Percentiles rank a stretch among this genome's conserved stretches.
phyloP scores from a whole-genome alignment of 2,113 vertebrate species.

The Caranx ignobilis region DNA sequence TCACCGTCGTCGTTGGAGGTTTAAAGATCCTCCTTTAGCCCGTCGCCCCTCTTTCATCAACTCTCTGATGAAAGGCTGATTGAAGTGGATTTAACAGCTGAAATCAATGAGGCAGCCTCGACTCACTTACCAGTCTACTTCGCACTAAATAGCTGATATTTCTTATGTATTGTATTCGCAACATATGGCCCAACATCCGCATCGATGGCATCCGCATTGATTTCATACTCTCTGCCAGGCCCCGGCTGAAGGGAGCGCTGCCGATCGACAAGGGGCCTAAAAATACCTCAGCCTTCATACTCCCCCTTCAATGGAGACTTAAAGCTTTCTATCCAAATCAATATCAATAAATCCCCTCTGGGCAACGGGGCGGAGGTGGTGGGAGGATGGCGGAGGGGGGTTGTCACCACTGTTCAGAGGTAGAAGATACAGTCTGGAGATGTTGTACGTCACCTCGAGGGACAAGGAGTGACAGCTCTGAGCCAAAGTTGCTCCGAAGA shows the following conservation, averaged over 20 bases:
- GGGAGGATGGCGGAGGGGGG: not conserved
- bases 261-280: constrained; percentile 35
- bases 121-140: constrained; percentile 41
- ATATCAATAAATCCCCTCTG: constrained; percentile 35
- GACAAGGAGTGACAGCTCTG: constrained; percentile 6
- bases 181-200: constrained; percentile 37
- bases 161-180: constrained; percentile 44
- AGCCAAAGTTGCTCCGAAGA: not conserved
- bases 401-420: not conserved
- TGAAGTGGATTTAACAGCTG: constrained; percentile 46
- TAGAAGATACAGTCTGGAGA: constrained; percentile 17
- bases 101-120: constrained; percentile 44
- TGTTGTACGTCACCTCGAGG: not conserved
- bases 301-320: constrained; percentile 36
- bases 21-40: constrained; percentile 10
- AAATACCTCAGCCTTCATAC: constrained; percentile 50
- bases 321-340: constrained; percentile 12
- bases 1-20: not conserved
- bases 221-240: constrained; percentile 34
- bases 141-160: constrained; percentile 9
- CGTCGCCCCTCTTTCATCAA: not conserved
- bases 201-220: constrained; percentile 40
- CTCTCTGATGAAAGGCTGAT: constrained; percentile 14
- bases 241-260: constrained; percentile 15
- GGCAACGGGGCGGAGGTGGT: not conserved